Percentiles rank a stretch among this genome's conserved stretches.
Evolutionary conservation across 2,113 vertebrate species (phyloP).

Genomic region (Otocyon megalotis): DNA sequence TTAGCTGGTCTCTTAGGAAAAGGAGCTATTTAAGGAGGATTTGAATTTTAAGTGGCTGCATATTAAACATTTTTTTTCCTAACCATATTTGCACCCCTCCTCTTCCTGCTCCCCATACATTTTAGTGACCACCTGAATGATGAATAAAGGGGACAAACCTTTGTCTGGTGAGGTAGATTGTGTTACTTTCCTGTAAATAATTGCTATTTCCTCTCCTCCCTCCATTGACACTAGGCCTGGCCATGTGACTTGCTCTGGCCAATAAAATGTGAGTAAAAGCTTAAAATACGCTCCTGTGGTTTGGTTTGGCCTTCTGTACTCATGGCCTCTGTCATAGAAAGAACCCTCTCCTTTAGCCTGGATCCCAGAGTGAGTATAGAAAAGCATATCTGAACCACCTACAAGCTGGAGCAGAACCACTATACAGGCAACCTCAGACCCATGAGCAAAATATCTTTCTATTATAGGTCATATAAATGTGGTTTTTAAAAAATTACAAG

Average conservation of each 20-base stretch:
- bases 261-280: background rate
- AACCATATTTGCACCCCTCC: background rate
- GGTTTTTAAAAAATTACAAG: background rate
- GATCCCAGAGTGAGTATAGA: background rate
- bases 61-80: background rate
- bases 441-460: background rate
- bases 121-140: background rate
- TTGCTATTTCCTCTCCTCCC: background rate
- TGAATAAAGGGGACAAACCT: background rate
- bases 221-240: background rate
- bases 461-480: background rate
- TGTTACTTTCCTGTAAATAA: background rate
- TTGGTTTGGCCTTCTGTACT: background rate
- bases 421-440: background rate
- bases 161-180: background rate
- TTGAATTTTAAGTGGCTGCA: background rate
- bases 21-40: background rate
- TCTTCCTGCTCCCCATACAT: background rate
- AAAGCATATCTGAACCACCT: background rate
- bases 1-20: background rate
- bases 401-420: background rate
- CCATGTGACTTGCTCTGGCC: background rate
- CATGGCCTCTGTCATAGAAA: background rate
- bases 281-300: background rate
- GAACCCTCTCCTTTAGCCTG: background rate